Evolutionary conservation across 2,888 invertebrate species (phyloP), one percentile per base, ranked within the genome.

Genomic region (Lottia gigantea): DNA sequence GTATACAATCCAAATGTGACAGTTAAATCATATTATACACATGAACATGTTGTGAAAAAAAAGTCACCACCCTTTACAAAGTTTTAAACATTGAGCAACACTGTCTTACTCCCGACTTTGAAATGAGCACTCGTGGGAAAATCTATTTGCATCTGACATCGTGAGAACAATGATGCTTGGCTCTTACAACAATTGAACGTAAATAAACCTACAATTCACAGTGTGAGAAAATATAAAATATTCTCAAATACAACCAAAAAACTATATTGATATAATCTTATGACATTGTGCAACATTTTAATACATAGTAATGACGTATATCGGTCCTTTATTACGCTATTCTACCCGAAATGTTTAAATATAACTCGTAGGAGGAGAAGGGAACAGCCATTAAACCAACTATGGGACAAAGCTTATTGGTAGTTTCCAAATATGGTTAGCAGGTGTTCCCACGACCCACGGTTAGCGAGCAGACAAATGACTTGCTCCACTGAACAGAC

Each of bases 61-160:
- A 55, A 55, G 55, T 55, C 55, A 55, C 55, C 55, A 55, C 55
- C 55, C 55, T 55, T 55, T 55, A 55, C 55, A 46, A 46, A 46
- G 25, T 25, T 45, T 16, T n/a, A 66, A 66, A 45, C 45, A 31
- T 46, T 45, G 16, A 45, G 55, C 23, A 55, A 55, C 55, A 19
- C 55, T 23, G 55, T 69, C 49, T 65, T 64, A 46, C 62, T 65
- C 62, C 66, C 66, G 67, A 68, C 69, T 67, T 73, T 74, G 71
- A 81, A 81, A 80, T 75, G 74, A 80, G 80, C 82, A 83, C 83
- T 82, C 86, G 86, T 86, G 86, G 86, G 86, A 86, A 86, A 83
- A 80, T 79, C 78, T 84, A 84, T 82, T 83, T 84, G 85, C 84
- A 81, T 82, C 81, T 83, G 82, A 80, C 82, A 85, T 80, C 85